phyloP scores from a whole-genome alignment of 2,797 vertebrate genomes.

The Simalia tracyae region DNA sequence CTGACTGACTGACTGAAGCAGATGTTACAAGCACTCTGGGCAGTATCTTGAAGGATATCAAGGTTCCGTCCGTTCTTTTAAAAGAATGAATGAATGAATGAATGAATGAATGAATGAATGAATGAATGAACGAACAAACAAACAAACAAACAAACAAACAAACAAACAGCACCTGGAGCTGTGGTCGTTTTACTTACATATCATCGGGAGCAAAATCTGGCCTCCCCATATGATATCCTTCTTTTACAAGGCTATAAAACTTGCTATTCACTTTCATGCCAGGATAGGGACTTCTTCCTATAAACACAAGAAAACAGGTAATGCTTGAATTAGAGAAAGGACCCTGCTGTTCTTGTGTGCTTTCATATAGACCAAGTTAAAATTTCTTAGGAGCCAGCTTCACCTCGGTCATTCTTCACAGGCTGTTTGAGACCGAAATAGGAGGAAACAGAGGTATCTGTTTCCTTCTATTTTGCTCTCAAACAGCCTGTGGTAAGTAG shows the following conservation, averaged over 20 bases:
- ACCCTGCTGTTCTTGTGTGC: background rate
- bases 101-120: background rate
- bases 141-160: too few species aligned
- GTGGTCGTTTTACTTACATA: conserved; percentile 79
- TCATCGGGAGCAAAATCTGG: conserved; percentile 87
- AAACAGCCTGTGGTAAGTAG: too few species aligned
- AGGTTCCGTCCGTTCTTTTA: fast-evolving
- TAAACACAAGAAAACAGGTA: conserved; percentile 11
- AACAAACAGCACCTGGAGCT: background rate
- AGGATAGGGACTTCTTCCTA: conserved; percentile 94
- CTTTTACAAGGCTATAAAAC: conserved; percentile 96
- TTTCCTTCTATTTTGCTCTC: too few species aligned
- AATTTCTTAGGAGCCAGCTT: background rate
- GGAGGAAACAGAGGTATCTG: background rate
- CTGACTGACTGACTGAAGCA: background rate
- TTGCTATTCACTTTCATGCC: conserved; percentile 91
- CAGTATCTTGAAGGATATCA: background rate
- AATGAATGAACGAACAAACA: too few species aligned
- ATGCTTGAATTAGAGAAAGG: background rate
- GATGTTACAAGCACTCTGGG: too few species aligned
- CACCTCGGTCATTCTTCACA: background rate
- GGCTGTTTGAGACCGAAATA: background rate
- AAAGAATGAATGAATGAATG: background rate
- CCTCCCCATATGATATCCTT: conserved; percentile 93
- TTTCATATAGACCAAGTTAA: background rate